Evolutionary conservation across 1,140 invertebrate species (phyloP).

Genomic region (Gryon sp.): DNA sequence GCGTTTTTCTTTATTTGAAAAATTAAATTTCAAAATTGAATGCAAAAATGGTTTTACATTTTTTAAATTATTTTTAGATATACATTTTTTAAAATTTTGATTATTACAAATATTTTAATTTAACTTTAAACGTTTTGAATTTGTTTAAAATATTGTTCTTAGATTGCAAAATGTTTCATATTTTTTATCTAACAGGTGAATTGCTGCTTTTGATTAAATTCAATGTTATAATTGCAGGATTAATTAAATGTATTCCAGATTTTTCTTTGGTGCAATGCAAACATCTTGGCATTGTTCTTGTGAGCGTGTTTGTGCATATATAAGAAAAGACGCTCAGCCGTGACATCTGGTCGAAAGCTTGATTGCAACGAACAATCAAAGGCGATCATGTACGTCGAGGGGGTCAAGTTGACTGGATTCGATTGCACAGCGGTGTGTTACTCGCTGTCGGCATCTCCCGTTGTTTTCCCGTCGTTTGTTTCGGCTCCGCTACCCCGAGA

Average conservation of each 20-base stretch:
- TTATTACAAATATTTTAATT: too few species aligned
- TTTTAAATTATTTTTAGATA: too few species aligned
- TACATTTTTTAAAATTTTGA: too few species aligned
- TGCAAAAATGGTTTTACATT: too few species aligned
- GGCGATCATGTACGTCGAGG: constrained; percentile 50
- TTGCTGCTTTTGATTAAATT: not conserved
- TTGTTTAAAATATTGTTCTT: too few species aligned
- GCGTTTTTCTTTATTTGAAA: too few species aligned
- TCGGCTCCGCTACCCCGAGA: constrained; percentile 56
- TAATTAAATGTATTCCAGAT: constrained; percentile 42
- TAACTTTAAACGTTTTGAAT: too few species aligned
- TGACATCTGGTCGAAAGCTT: constrained; percentile 65
- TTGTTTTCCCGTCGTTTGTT: constrained; percentile 66
- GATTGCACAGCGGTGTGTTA: constrained; percentile 22
- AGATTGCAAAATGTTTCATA: too few species aligned
- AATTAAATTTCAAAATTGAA: too few species aligned
- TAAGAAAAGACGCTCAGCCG: constrained; percentile 65
- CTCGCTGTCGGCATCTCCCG: constrained; percentile 47
- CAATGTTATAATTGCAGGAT: constrained; percentile 28
- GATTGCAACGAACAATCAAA: constrained; percentile 55
- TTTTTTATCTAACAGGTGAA: constrained; percentile 29
- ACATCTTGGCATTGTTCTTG: constrained; percentile 47
- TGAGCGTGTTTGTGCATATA: too few species aligned
- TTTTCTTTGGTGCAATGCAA: constrained; percentile 21
- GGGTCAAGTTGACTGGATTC: constrained; percentile 38